Conservation (phyloP, 2,888 invertebrate species). For the Scaeva pyrastri region DNA sequence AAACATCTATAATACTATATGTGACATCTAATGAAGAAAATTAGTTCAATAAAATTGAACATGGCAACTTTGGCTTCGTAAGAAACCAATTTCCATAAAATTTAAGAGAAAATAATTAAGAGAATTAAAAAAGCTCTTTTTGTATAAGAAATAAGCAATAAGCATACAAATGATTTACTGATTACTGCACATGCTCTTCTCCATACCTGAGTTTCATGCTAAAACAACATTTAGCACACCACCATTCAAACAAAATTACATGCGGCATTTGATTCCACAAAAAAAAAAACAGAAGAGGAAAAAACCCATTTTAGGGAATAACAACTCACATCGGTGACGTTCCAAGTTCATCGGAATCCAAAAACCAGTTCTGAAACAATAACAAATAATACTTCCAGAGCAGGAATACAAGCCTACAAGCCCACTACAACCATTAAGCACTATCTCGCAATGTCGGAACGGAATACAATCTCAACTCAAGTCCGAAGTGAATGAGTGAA, state of each 20-base stretch:
- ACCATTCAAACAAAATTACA: no score
- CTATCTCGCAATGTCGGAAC: no score
- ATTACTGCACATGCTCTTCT: background rate
- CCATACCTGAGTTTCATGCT: background rate
- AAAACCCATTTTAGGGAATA: background rate
- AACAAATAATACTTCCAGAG: background rate
- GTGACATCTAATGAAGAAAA: no score
- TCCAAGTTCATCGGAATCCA: background rate
- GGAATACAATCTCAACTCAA: background rate
- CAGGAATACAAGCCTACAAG: background rate
- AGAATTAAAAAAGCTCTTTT: background rate
- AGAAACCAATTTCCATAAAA: background rate
- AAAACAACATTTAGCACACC: background rate
- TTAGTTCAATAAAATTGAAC: background rate
- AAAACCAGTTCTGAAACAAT: constrained; percentile 2
- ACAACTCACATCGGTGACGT: background rate
- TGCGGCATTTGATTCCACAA: background rate
- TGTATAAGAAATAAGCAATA: no score
- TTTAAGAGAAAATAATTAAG: background rate
- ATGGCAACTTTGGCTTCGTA: background rate
- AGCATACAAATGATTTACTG: background rate
- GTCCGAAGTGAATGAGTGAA: background rate
- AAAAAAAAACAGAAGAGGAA: background rate
- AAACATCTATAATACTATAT: no score
- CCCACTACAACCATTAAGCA: background rate